Evolutionary conservation across 2,888 invertebrate genomes (phyloP).

Genomic region (Neria commutata): DNA sequence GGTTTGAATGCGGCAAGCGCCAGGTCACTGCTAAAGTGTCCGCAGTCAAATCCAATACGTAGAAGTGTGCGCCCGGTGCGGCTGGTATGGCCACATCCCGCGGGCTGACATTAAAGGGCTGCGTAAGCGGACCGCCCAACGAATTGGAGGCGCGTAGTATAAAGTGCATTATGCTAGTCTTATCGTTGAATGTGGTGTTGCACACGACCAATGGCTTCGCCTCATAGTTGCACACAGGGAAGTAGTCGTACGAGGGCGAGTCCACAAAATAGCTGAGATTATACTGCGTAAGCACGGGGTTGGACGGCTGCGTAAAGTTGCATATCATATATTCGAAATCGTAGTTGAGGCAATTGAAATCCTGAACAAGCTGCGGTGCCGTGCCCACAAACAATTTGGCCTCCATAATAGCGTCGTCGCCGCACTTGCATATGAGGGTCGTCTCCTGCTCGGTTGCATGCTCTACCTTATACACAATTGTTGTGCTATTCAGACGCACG

Average conservation of each 20-base stretch:
- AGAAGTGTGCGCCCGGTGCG: conserved; percentile 44
- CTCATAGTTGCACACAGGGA: conserved; percentile 44
- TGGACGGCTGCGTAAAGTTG: conserved; percentile 64
- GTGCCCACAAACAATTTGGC: conserved; percentile 59
- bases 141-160: conserved; percentile 67
- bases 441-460: conserved; percentile 44
- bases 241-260: conserved; percentile 33
- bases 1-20: conserved; percentile 47
- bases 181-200: conserved; percentile 46
- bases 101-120: conserved; percentile 42
- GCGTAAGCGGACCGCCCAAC: conserved; percentile 65
- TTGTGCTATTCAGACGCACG: conserved; percentile 40
- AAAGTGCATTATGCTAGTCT: conserved; percentile 65
- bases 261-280: background rate
- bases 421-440: conserved; percentile 50
- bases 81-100: conserved; percentile 47
- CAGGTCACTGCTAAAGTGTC: conserved; percentile 47
- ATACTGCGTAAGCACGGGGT: background rate
- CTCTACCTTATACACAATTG: conserved; percentile 41
- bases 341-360: conserved; percentile 75
- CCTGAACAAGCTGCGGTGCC: conserved; percentile 68
- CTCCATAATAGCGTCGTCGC: conserved; percentile 43
- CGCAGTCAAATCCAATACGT: conserved; percentile 39
- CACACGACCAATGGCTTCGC: conserved; percentile 43
- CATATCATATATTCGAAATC: conserved; percentile 79